phyloP scores from a whole-genome alignment of 2,888 invertebrate genomes.

The Phaedon cochleariae region DNA sequence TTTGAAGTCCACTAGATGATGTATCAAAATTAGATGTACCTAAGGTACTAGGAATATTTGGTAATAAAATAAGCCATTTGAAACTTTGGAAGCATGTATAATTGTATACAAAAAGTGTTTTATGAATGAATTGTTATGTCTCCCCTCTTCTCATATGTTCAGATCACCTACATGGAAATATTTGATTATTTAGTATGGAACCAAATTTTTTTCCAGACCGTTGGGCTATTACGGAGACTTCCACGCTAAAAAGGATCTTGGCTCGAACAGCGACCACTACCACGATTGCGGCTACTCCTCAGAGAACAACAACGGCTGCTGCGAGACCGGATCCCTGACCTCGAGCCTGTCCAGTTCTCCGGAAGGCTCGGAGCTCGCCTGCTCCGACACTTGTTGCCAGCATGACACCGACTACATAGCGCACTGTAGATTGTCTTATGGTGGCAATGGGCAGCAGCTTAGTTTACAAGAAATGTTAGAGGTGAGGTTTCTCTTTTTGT shows the following conservation, averaged over 20 bases:
- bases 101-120: too few relatives aligned
- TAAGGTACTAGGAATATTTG: too few relatives aligned
- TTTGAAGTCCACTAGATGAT: too few relatives aligned
- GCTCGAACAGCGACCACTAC: slow-evolving; percentile 74
- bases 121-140: too few relatives aligned
- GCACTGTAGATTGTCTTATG: slow-evolving; percentile 55
- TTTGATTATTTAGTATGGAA: too few relatives aligned
- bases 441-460: slow-evolving; percentile 68
- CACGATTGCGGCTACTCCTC: slow-evolving; percentile 91
- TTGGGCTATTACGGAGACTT: slow-evolving; percentile 28
- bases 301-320: slow-evolving; percentile 79
- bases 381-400: slow-evolving; percentile 88
- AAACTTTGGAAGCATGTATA: too few relatives aligned
- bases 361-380: slow-evolving; percentile 90
- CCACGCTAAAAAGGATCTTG: slow-evolving; percentile 62
- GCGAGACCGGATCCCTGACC: slow-evolving; percentile 72
- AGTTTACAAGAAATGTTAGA: slow-evolving; percentile 82
- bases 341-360: slow-evolving; percentile 86
- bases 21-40: too few relatives aligned
- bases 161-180: too few relatives aligned
- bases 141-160: too few relatives aligned
- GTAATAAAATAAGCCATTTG: too few relatives aligned
- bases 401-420: slow-evolving; percentile 65
- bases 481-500: slow-evolving; percentile 64
- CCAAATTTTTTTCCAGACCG: slow-evolving; percentile 25